Evolutionary conservation across 2,888 invertebrate species (phyloP), one percentile per base, ranked within the genome.

Genomic region (Schizotus pectinicornis): DNA sequence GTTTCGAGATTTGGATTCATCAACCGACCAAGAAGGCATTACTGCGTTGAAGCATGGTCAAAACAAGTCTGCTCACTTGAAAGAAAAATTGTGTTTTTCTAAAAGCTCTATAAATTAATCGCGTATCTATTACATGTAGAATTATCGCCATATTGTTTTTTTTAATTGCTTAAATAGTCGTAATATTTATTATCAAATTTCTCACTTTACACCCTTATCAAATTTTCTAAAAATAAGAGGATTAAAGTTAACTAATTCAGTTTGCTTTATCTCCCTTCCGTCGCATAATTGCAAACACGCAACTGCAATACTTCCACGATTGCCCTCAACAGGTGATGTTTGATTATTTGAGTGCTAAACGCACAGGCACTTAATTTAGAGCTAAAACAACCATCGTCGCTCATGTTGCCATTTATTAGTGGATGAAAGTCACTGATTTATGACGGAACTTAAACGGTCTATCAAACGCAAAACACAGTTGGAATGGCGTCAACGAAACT

Each of bases 241-340:
- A 22, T 22, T 5, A 22, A 22, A 2, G 22, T 22, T 22, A 22
- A 22, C 22, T 22, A 22, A 22, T 22, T 22, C 9, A 39, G 12
- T 39, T 39, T 6, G 39, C 7, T 12, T 35, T 35, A 35, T 32
- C 8, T 8, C 37, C 38, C 38, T 53, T 42, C 22, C 41, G 41
- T 41, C 41, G 33, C 41, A 50, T 50, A 13, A 39, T 41, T 50
- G 50, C 43, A 7, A 38, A 14, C 53, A 55, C 54, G 54, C 54
- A 55, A 55, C 41, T 47, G 47, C 47, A 48, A 47, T 55, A 41
- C 41, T 43, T 53, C 31, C 33, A 38, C 41, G 35, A 11, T 32
- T 47, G 33, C 45, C n/a, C 14, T 53, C 54, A 55, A 55, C 54
- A 55, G 54, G 54, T 55, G 54, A 53, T 46, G 30, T 46, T 46